Evolutionary conservation across 1,140 invertebrate species (phyloP), one percentile per base, ranked within the genome.

Genomic region (Drosophila hydei): DNA sequence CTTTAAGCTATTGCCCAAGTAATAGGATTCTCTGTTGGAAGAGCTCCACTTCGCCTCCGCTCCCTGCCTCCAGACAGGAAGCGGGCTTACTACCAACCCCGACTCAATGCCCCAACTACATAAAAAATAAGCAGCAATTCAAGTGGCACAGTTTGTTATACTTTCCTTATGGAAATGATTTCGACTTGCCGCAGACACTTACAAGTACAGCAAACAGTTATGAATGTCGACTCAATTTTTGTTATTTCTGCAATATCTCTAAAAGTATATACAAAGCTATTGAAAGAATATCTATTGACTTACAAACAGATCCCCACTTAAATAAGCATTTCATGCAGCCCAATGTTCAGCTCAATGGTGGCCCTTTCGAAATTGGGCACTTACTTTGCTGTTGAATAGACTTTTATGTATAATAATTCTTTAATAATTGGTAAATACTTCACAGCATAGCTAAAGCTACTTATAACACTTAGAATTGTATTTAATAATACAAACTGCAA

Each of bases 121-220:
- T 54, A 54, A 25, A 72, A 64, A 68, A 56, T 68, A 58, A 58
- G 38, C 45, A 58, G 48, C 47, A 21, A 18, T 62, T 56, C 50
- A 62, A 60, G 50, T 45, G 18, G 14, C 50, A 67, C 33, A 63
- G 51, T 70, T 54, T 52, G 21, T 61, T 40, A 54, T 48, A 50
- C 56, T 62, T 71, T 50, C 25, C 45, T 48, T 60, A 54, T 67
- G 63, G 48, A 48, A 73, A 68, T 54, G 21, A 45, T 27, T 61
- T 54, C 14, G 11, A 51, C 27, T 40, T 61, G 30, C 36, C 33
- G 9, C 48, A 43, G 14, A 27, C 54, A 43, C 38, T 43, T 4
- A 23, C 51, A 40, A n/a, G 3, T 27, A 11, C 30, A 9, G 27
- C 50, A 52, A 16, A 8, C 18, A 14, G 33, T 40, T 21, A 23